Conservation (phyloP, 2,797 vertebrate genomes). For the Catostomus latipinnis region DNA sequence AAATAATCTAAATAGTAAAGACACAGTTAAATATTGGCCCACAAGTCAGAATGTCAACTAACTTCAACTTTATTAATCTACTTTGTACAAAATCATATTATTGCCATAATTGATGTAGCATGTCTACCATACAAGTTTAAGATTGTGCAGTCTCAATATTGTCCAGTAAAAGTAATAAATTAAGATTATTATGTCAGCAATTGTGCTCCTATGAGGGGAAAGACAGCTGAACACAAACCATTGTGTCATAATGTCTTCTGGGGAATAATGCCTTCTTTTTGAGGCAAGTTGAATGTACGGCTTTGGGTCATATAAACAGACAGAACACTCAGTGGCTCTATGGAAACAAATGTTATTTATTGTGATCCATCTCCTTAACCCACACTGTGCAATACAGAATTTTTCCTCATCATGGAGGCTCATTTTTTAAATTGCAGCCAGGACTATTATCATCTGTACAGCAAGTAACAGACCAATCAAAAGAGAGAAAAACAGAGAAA, state of each 20-base stretch:
- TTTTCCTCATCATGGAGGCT: conserved; percentile 19
- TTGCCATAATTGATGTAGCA: conserved; percentile 6
- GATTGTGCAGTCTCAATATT: conserved; percentile 13
- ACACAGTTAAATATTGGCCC: background rate
- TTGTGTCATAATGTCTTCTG: conserved; percentile 14
- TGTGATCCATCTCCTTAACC: conserved; percentile 18
- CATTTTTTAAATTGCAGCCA: conserved; percentile 18
- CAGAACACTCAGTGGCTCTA: conserved; percentile 16
- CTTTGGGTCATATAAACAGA: conserved; percentile 37
- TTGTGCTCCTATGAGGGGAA: background rate
- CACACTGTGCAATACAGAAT: conserved; percentile 23
- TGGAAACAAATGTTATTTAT: conserved; percentile 38
- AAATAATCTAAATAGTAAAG: background rate
- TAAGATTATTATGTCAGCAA: conserved; percentile 25
- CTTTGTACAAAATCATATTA: conserved; percentile 37
- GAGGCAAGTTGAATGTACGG: conserved; percentile 27
- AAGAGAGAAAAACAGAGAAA: conserved; percentile 18
- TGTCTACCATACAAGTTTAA: conserved; percentile 6
- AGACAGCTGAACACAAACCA: conserved; percentile 6
- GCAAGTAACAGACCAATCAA: conserved; percentile 3
- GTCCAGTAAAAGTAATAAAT: conserved; percentile 35
- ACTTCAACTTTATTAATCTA: conserved; percentile 37
- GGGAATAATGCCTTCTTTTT: conserved; percentile 30
- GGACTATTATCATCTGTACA: conserved; percentile 24
- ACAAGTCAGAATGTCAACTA: background rate